Evolutionary conservation across 2,113 vertebrate genomes (phyloP).

Genomic region (Pelecanus crispus): DNA sequence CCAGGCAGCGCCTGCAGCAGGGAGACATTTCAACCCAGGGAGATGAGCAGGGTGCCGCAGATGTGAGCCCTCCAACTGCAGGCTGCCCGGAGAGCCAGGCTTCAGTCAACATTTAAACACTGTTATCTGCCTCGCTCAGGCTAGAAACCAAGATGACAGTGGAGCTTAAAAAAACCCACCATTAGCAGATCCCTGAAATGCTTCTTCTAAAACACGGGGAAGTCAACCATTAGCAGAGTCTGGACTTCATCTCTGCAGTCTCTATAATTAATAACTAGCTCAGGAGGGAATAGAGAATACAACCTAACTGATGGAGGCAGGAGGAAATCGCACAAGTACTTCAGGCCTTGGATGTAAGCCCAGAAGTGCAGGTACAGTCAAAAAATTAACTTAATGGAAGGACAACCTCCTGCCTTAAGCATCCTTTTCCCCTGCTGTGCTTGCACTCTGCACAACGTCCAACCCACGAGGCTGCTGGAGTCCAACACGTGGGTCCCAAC

Average conservation of each 20-base stretch:
- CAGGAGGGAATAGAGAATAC: constrained; percentile 1
- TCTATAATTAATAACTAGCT: constrained; percentile 55
- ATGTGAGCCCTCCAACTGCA: not conserved
- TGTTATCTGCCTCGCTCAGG: rapidly evolving
- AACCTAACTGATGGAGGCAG: not conserved
- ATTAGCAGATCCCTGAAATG: not conserved
- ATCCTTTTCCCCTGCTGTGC: not conserved
- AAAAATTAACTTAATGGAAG: constrained; percentile 31
- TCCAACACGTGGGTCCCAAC: not conserved
- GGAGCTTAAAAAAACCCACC: not conserved
- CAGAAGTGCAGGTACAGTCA: constrained; percentile 13
- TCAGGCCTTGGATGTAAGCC: constrained; percentile 6
- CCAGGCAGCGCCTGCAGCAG: not conserved
- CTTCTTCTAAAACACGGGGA: not conserved
- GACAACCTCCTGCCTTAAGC: not conserved
- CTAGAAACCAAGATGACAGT: not conserved
- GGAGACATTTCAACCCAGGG: not conserved
- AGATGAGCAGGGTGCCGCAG: not conserved
- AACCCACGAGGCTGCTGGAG: not conserved
- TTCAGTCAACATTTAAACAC: not conserved
- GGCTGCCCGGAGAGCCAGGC: not conserved
- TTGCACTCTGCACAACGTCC: not conserved
- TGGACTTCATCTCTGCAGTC: constrained; percentile 5
- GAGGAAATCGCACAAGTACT: not conserved
- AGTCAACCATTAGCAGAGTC: constrained; percentile 29